These are phyloP conservation scores for Galeopterus variegatus DNA, from an alignment of 2,113 vertebrate species.

Conservation along the genomic window DNA sequence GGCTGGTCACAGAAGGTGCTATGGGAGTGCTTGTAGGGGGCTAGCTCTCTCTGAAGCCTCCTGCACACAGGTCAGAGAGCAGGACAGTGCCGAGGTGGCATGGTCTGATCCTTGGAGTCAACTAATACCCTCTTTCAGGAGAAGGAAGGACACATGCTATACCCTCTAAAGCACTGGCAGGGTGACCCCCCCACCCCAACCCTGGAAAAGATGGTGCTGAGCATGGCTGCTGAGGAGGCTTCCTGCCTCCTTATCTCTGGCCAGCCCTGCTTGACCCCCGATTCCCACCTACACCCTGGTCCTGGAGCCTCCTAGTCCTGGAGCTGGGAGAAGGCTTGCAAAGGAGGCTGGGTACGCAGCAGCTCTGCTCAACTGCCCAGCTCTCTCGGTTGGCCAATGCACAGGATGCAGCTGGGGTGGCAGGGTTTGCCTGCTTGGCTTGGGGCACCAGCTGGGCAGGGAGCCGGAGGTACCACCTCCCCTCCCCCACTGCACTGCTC, in stretches of 20 bases:
- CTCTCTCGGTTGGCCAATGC: not conserved
- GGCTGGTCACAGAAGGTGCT: not conserved
- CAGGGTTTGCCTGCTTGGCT: not conserved
- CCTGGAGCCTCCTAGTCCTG: not conserved
- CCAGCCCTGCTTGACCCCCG: not conserved
- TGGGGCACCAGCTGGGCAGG: not conserved
- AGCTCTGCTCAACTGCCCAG: not conserved
- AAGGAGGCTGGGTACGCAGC: too few species aligned
- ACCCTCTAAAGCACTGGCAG: not conserved
- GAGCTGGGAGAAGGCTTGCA: too few species aligned
- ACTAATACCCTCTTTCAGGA: not conserved
- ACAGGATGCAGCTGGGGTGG: not conserved
- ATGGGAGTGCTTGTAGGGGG: too few species aligned
- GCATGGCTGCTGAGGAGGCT: not conserved
- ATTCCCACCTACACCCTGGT: not conserved
- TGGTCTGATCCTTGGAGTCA: fast-evolving
- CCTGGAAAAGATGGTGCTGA: not conserved
- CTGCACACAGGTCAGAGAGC: fast-evolving
- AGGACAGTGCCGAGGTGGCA: not conserved
- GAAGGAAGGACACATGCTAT: not conserved
- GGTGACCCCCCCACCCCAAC: too few species aligned
- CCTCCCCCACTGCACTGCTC: not conserved
- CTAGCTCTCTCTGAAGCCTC: too few species aligned
- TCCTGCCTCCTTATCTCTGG: not conserved
- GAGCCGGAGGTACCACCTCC: not conserved